phyloP scores from a whole-genome alignment of 2,888 invertebrate genomes.

The Scaptomyza flava region DNA sequence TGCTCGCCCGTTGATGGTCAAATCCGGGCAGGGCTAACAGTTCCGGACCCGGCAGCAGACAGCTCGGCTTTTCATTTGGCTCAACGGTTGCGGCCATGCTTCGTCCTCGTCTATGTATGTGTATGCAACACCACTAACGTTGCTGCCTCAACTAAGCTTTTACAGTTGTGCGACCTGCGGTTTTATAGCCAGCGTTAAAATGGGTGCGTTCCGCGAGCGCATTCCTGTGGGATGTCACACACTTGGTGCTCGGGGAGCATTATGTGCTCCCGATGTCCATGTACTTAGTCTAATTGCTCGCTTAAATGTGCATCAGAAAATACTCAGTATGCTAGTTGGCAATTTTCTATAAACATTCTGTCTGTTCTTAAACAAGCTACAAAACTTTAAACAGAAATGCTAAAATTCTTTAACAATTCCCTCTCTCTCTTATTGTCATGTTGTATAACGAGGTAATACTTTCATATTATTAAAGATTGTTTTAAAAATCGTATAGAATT shows the following conservation, averaged over 20 bases:
- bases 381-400: not conserved
- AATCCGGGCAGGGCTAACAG: conserved; percentile 61
- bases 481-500: too few relatives aligned
- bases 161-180: conserved; percentile 25
- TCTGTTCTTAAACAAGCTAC: not conserved
- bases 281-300: conserved; percentile 53
- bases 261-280: not conserved
- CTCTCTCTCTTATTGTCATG: too few relatives aligned
- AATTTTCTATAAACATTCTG: not conserved
- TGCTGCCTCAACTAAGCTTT: conserved; percentile 47
- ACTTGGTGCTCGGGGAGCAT: conserved; percentile 24
- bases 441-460: too few relatives aligned
- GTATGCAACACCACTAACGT: conserved; percentile 18
- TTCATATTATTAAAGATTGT: too few relatives aligned
- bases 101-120: conserved; percentile 5
- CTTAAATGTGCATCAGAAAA: conserved; percentile 6
- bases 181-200: conserved; percentile 56
- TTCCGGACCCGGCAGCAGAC: conserved; percentile 61
- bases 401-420: not conserved
- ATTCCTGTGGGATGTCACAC: conserved; percentile 48
- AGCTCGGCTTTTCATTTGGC: conserved; percentile 46
- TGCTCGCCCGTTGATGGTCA: conserved; percentile 64
- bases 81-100: conserved; percentile 28
- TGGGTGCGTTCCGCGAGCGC: conserved; percentile 44
- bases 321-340: not conserved